Evolutionary conservation across 2,888 invertebrate species (phyloP).

Genomic region (Spilarctia lutea): DNA sequence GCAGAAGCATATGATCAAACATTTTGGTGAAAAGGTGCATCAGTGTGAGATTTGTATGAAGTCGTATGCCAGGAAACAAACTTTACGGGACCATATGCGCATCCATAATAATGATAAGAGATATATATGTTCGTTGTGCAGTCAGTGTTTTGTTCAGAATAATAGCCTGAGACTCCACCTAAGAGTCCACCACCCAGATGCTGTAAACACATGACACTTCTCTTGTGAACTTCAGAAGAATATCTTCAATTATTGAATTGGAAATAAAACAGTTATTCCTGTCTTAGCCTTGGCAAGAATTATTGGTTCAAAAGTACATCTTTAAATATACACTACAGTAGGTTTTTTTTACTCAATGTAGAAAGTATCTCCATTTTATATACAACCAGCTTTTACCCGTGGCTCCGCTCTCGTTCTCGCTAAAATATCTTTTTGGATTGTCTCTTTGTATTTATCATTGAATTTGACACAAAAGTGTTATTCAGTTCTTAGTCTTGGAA

Average conservation of each 20-base stretch:
- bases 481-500: background rate
- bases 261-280: no score
- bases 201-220: slow-evolving; percentile 20
- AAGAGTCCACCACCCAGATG: slow-evolving; percentile 64
- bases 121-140: slow-evolving; percentile 64
- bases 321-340: no score
- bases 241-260: background rate
- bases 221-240: background rate
- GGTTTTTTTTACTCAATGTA: no score
- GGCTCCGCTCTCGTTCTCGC: no score
- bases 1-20: slow-evolving; percentile 83
- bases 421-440: no score
- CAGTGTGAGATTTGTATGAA: slow-evolving; percentile 82
- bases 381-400: no score
- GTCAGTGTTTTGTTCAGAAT: slow-evolving; percentile 69
- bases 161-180: slow-evolving; percentile 69
- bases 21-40: slow-evolving; percentile 78
- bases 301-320: no score
- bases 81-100: slow-evolving; percentile 73
- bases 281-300: no score
- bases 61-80: slow-evolving; percentile 78
- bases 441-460: background rate
- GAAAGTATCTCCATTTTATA: no score
- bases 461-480: background rate
- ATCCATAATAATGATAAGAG: slow-evolving; percentile 70